Conservation (phyloP, 2,888 invertebrate genomes). For the Tyria jacobaeae region DNA sequence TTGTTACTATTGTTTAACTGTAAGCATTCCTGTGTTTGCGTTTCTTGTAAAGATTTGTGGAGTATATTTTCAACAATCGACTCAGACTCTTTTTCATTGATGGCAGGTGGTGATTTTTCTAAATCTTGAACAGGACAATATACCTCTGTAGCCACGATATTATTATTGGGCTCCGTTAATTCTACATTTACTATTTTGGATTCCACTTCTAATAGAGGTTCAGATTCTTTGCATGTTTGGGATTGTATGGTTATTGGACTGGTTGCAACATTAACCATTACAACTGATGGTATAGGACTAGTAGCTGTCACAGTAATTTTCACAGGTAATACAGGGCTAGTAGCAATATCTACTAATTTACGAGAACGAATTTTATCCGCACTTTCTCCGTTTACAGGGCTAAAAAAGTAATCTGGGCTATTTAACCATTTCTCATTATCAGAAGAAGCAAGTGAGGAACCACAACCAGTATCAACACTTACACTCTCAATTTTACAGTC, state of each 20-base stretch:
- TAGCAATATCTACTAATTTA: slow-evolving; percentile 41
- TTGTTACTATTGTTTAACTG: slow-evolving; percentile 63
- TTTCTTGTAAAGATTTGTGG: slow-evolving; percentile 3
- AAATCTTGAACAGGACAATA: slow-evolving; percentile 6
- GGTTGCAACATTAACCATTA: slow-evolving; percentile 7
- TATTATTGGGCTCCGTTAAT: background rate
- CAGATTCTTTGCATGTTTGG: slow-evolving; percentile 1
- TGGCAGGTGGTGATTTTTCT: background rate
- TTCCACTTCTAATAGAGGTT: background rate
- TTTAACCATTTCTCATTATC: slow-evolving; percentile 70
- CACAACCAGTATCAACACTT: slow-evolving; percentile 76
- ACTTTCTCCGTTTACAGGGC: slow-evolving; percentile 51
- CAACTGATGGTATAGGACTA: slow-evolving; percentile 17
- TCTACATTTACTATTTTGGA: slow-evolving; percentile 14
- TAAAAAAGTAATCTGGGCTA: slow-evolving; percentile 69
- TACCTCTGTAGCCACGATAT: background rate
- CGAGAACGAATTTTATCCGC: slow-evolving; percentile 43
- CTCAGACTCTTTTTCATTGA: slow-evolving; percentile 11
- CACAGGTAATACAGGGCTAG: slow-evolving; percentile 48
- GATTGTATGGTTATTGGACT: slow-evolving; percentile 11
- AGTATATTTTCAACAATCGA: slow-evolving; percentile 1
- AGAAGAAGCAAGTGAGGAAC: slow-evolving; percentile 74
- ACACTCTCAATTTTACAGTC: slow-evolving; percentile 53
- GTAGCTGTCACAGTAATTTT: slow-evolving; percentile 38
- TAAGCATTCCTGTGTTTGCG: slow-evolving; percentile 55